Base-by-base conservation (phyloP, 1,140 invertebrate genomes). In the Drepana arcuata region DNA sequence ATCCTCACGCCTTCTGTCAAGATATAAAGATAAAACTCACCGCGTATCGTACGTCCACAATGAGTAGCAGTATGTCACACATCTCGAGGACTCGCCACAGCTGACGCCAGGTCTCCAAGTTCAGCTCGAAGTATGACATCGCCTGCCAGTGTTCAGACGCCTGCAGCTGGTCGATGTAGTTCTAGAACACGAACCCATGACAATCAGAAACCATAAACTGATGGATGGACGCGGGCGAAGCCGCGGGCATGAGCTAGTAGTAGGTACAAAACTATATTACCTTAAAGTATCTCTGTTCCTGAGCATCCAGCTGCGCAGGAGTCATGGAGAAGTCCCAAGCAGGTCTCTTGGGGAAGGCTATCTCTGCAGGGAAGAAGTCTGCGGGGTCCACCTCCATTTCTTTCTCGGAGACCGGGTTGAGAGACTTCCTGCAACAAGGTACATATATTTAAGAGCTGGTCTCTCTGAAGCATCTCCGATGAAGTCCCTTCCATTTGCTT, bases 91-190 rank as follows among this genome's bases (percentile, higher is more conserved):
- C 95, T 40, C 95, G 85, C 95, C 95, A 97, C 23, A 97, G 70
- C 61, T 97, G 95, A 13, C 95, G 71, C 95, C 95, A 97, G 0
- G 94, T 96, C 83, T 97, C 95, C 45, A 97, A 74, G 82, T 97
- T 97, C 16, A 96, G 65, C 71, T 97, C 95, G 78, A 95, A 95
- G 49, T 74, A 86, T 0, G 66, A 80, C 37, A 83, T 74, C 16
- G 70, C 75, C 51, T 70, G 80, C 47, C 64, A 84, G 40, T 84
- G 83, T 34, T 65, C 77, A 12, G 73, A 84, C n/a, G 67, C 63
- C 23, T 80, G 84, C 10, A 85, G 62, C 3, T 63, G 56, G 24
- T 77, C 75, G n/a, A 83, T 62, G 41, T 86, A 87, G 42, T 86
- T 83, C 85, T 87, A 44, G 7, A 43, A 60, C 4, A n/a, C n/a